Evolutionary conservation across 2,888 invertebrate species (phyloP).

Genomic region (Mactromeris polynyma): DNA sequence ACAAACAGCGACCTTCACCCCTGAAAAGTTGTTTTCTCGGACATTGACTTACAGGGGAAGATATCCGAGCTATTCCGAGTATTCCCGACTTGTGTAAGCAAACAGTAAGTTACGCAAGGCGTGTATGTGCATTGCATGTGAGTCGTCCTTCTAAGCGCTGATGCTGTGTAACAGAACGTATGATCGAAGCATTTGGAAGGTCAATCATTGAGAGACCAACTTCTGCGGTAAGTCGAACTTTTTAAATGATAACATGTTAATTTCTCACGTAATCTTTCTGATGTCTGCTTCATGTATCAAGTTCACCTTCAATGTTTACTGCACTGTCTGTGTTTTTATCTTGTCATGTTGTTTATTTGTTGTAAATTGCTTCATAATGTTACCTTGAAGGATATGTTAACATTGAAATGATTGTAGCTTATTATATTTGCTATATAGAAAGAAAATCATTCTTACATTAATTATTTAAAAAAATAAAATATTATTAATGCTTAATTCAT

Average conservation of each 20-base stretch:
- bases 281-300: not conserved
- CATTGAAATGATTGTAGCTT: too few species aligned
- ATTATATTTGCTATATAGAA: too few species aligned
- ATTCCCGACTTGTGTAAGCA: not conserved
- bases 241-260: not conserved
- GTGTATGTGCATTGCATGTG: not conserved
- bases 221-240: not conserved
- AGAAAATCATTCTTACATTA: too few species aligned
- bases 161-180: not conserved
- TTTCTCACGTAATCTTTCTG: not conserved
- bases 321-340: too few species aligned
- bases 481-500: too few species aligned
- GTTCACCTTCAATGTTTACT: not conserved
- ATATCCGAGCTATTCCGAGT: not conserved
- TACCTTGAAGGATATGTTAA: too few species aligned
- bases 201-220: not conserved
- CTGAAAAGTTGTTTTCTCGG: not conserved
- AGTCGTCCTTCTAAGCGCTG: not conserved
- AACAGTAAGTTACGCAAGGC: not conserved
- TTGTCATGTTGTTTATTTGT: too few species aligned
- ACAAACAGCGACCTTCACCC: slow-evolving; percentile 12
- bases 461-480: too few species aligned
- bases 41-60: not conserved
- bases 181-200: not conserved
- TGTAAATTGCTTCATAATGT: too few species aligned